Percentiles rank a stretch among this genome's conserved stretches.
phyloP scores from a whole-genome alignment of 2,888 invertebrate genomes.

The Celastrina argiolus region DNA sequence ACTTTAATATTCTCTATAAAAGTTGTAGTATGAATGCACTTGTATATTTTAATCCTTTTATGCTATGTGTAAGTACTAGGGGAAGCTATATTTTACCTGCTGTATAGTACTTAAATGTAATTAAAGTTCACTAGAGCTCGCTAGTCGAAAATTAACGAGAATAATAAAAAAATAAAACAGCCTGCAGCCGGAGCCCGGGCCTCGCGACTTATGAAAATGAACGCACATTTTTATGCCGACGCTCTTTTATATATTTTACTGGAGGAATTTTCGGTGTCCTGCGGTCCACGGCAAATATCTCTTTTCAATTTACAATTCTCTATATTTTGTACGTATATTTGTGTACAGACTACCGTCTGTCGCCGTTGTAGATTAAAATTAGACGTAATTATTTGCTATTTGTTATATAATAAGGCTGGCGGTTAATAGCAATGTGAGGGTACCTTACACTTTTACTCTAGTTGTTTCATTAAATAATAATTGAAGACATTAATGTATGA shows the following conservation, averaged over 20 bases:
- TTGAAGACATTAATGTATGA: too few species aligned
- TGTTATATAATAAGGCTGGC: too few species aligned
- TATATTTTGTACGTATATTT: constrained; percentile 46
- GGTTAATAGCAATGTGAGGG: too few species aligned
- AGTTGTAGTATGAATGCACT: background rate
- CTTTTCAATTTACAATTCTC: constrained; percentile 41
- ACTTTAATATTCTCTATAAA: background rate
- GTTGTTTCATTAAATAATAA: too few species aligned
- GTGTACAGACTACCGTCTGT: constrained; percentile 31
- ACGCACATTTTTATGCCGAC: constrained; percentile 49
- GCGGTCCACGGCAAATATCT: constrained; percentile 53
- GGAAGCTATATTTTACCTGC: constrained; percentile 14
- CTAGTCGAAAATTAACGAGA: constrained; percentile 44
- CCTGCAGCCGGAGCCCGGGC: constrained; percentile 28
- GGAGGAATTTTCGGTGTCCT: constrained; percentile 59
- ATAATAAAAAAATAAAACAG: constrained; percentile 47
- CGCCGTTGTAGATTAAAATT: constrained; percentile 25
- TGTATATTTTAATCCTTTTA: constrained; percentile 18
- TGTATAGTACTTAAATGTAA: constrained; percentile 24
- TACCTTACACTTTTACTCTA: too few species aligned
- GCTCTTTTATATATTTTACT: constrained; percentile 52
- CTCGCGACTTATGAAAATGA: constrained; percentile 51
- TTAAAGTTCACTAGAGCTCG: constrained; percentile 30
- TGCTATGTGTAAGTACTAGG: constrained; percentile 1
- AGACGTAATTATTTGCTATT: too few species aligned